Percentiles rank a stretch among this genome's conserved stretches.
Evolutionary conservation across 64 coral and sea anemone genomes (phyloP).

Genomic region (Astreopora myriophthalma): DNA sequence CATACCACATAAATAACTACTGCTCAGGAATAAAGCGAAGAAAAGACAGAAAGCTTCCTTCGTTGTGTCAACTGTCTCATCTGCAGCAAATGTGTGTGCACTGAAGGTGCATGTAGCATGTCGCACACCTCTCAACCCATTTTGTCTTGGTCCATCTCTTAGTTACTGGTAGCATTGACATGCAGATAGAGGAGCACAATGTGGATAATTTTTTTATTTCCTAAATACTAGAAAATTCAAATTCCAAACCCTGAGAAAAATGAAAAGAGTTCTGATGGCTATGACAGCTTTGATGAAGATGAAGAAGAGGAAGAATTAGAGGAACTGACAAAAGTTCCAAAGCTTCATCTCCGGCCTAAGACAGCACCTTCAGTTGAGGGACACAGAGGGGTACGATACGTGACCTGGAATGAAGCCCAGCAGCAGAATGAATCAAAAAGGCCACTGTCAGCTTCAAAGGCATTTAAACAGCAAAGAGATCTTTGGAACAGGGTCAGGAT

Average conservation of each 20-base stretch:
- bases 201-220: neutral
- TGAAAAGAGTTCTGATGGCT: constrained; percentile 1
- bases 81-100: no score
- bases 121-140: neutral
- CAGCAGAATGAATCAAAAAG: constrained; percentile 19
- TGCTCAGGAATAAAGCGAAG: neutral
- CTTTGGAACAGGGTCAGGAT: neutral
- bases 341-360: constrained; percentile 79
- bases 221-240: constrained; percentile 8
- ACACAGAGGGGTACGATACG: constrained; percentile 76
- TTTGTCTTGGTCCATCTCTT: no score
- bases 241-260: constrained; percentile 26
- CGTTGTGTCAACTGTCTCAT: no score
- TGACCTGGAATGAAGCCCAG: constrained; percentile 90
- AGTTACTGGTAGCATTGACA: no score
- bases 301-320: constrained; percentile 61
- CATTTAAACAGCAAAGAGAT: neutral
- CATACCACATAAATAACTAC: neutral
- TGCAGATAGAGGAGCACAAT: neutral
- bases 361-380: constrained; percentile 82
- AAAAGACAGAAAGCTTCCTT: no score
- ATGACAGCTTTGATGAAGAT: constrained; percentile 18
- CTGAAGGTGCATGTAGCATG: no score
- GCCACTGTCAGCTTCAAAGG: constrained; percentile 26
- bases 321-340: constrained; percentile 75